These are phyloP conservation scores for Eretmochelys imbricata DNA, from an alignment of 2,113 vertebrate species.

Conservation along the genomic window DNA sequence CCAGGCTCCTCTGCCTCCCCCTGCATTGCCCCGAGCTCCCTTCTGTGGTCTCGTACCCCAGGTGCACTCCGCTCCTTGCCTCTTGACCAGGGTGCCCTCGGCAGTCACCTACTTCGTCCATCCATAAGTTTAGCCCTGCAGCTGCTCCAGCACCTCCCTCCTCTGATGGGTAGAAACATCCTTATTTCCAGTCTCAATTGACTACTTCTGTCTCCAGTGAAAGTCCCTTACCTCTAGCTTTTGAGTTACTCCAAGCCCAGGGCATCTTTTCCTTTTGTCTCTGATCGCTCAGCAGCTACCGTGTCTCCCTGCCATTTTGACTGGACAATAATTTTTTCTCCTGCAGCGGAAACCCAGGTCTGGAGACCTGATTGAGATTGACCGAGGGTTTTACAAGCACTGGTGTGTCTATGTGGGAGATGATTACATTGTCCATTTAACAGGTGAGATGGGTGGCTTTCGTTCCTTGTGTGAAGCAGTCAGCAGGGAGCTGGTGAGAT, in stretches of 20 bases:
- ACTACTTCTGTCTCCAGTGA: neutral
- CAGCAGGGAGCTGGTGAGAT: neutral
- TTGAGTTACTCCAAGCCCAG: neutral
- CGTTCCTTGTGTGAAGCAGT: too few relatives aligned
- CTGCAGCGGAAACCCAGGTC: slow-evolving; percentile 6
- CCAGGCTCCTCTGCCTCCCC: too few relatives aligned
- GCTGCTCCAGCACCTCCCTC: neutral
- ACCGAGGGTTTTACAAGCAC: slow-evolving; percentile 67
- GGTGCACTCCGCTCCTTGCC: neutral
- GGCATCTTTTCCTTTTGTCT: neutral
- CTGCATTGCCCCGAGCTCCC: too few relatives aligned
- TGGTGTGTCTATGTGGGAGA: slow-evolving; percentile 71
- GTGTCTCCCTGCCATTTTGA: neutral
- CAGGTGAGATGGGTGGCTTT: neutral
- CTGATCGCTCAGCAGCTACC: neutral
- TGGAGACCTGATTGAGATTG: slow-evolving; percentile 74
- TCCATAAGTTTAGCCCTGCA: neutral
- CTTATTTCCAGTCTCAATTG: neutral
- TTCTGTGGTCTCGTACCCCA: neutral
- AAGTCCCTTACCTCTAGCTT: neutral
- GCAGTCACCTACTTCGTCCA: neutral
- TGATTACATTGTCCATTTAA: slow-evolving; percentile 68
- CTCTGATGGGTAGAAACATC: neutral
- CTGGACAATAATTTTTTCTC: neutral
- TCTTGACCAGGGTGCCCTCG: neutral